phyloP scores from a whole-genome alignment of 2,113 vertebrate species.

The Rallus limicola region DNA sequence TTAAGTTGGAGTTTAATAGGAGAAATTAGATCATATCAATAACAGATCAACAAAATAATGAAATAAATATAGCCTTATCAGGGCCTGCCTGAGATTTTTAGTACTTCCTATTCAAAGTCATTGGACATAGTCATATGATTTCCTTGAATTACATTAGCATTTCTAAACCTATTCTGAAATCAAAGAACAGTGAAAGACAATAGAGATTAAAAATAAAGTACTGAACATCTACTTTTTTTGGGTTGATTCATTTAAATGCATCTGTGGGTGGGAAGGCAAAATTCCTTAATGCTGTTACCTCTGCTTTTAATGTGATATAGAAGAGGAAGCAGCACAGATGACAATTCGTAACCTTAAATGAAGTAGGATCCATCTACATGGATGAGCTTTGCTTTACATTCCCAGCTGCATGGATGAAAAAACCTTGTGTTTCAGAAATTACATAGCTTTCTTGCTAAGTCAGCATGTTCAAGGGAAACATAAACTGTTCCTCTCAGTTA shows the following conservation, averaged over 20 bases:
- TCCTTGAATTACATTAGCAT: neutral
- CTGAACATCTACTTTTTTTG: neutral
- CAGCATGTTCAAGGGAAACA: neutral
- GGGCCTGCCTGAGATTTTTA: neutral
- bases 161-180: neutral
- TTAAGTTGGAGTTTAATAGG: neutral
- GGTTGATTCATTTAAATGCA: neutral
- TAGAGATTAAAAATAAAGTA: neutral
- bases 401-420: neutral
- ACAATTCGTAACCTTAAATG: neutral
- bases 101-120: neutral
- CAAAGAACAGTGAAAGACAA: neutral
- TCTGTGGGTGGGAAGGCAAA: neutral
- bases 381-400: neutral
- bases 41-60: neutral
- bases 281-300: neutral
- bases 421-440: neutral
- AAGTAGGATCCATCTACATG: neutral
- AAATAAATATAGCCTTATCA: neutral
- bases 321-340: neutral
- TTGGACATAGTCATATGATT: neutral
- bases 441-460: neutral
- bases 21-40: neutral
- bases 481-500: neutral
- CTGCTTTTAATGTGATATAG: neutral